Conservation (phyloP, 2,888 invertebrate genomes). For the Scaptomyza tumidula region DNA sequence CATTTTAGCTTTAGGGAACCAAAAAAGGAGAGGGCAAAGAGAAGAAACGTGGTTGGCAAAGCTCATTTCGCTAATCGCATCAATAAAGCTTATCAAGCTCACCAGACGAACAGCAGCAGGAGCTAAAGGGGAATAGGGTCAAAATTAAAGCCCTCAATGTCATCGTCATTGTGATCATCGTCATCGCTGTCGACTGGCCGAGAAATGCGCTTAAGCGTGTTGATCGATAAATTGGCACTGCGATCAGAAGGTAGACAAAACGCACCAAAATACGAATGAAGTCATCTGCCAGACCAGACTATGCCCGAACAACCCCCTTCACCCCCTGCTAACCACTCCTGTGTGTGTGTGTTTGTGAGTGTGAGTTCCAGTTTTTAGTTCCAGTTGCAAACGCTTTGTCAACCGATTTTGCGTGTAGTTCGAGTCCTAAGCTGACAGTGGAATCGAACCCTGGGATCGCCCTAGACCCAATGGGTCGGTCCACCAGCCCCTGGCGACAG, state of each 20-base stretch:
- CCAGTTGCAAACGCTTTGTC: constrained; percentile 72
- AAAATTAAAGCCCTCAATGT: constrained; percentile 69
- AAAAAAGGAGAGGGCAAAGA: background rate
- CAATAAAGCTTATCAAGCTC: constrained; percentile 78
- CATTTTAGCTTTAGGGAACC: constrained; percentile 14
- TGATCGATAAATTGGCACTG: constrained; percentile 78
- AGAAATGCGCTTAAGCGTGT: constrained; percentile 80
- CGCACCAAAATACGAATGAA: constrained; percentile 73
- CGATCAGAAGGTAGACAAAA: constrained; percentile 58
- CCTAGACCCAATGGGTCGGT: constrained; percentile 53
- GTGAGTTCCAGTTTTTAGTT: constrained; percentile 36
- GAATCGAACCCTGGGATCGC: constrained; percentile 55
- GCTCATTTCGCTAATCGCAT: constrained; percentile 81
- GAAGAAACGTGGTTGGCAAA: constrained; percentile 51
- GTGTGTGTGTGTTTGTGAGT: too few species aligned
- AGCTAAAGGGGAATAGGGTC: constrained; percentile 3
- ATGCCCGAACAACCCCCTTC: constrained; percentile 6
- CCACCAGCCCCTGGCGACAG: constrained; percentile 59
- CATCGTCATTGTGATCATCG: constrained; percentile 30
- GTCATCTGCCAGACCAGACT: constrained; percentile 63
- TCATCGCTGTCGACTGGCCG: constrained; percentile 45
- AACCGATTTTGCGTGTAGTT: constrained; percentile 74
- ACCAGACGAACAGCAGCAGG: constrained; percentile 27
- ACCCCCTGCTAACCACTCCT: background rate
- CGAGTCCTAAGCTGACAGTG: constrained; percentile 70